phyloP scores from a whole-genome alignment of 2,888 invertebrate genomes.

The Thecophora atra region DNA sequence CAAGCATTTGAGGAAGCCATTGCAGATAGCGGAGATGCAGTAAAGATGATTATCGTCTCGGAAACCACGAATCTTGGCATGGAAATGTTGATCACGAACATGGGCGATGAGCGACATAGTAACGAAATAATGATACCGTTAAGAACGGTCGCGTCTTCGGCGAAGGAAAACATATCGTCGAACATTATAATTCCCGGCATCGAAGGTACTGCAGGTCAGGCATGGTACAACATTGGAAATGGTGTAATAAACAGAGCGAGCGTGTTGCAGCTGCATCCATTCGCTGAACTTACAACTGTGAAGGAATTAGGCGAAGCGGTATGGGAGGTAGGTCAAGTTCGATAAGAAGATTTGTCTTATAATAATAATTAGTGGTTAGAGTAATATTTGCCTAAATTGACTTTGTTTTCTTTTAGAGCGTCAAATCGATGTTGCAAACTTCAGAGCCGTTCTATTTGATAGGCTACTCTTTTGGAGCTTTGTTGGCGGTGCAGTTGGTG shows the following conservation, averaged over 20 bases:
- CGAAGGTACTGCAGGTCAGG: conserved; percentile 71
- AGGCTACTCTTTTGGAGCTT: conserved; percentile 89
- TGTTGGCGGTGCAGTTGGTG: conserved; percentile 81
- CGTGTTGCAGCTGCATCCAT: conserved; percentile 59
- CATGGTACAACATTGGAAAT: conserved; percentile 61
- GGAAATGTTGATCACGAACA: conserved; percentile 70
- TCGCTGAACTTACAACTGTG: conserved; percentile 52
- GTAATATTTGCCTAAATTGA: background rate
- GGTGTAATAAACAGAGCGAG: conserved; percentile 51
- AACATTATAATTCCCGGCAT: conserved; percentile 72
- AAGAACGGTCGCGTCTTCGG: conserved; percentile 61
- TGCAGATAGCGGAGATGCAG: conserved; percentile 53
- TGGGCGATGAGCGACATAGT: conserved; percentile 71
- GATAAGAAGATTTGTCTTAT: too few relatives aligned
- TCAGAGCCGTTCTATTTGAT: conserved; percentile 77
- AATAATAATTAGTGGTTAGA: background rate
- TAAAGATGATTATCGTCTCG: conserved; percentile 59
- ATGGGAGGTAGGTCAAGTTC: conserved; percentile 53
- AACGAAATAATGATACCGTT: conserved; percentile 69
- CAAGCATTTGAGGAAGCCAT: conserved; percentile 58
- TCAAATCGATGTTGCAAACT: conserved; percentile 69
- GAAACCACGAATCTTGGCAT: conserved; percentile 66
- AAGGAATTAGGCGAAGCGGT: conserved; percentile 54
- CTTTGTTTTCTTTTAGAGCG: conserved; percentile 67
- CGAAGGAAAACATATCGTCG: conserved; percentile 51